Percentiles rank a stretch among this genome's conserved stretches.
phyloP scores from a whole-genome alignment of 2,113 vertebrate genomes.

The Hypanus sabinus region DNA sequence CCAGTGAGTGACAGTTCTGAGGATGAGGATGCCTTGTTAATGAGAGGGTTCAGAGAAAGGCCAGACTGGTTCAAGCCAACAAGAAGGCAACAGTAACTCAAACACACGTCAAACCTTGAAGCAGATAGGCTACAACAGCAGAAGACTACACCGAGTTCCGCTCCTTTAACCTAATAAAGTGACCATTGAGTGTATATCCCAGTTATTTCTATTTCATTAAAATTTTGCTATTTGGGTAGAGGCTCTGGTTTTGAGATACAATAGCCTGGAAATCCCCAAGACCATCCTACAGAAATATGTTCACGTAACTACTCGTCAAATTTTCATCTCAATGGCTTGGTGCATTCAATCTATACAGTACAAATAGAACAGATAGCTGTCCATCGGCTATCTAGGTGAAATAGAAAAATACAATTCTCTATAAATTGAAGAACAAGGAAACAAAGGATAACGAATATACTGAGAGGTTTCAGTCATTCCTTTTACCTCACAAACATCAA shows the following conservation, averaged over 20 bases:
- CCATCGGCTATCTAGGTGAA: neutral
- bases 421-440: neutral
- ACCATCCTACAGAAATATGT: neutral
- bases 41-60: too few species aligned
- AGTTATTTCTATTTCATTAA: too few species aligned
- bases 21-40: too few species aligned
- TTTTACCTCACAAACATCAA: constrained; percentile 43
- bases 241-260: neutral
- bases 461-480: neutral
- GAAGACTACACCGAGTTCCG: too few species aligned
- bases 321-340: neutral
- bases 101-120: too few species aligned
- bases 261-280: neutral
- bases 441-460: neutral
- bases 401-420: neutral
- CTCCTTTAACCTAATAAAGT: too few species aligned
- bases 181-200: too few species aligned
- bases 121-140: too few species aligned
- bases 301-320: neutral
- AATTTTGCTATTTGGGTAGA: neutral
- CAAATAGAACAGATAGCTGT: neutral
- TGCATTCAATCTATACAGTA: neutral
- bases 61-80: too few species aligned
- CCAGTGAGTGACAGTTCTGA: too few species aligned
- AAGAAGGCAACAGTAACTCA: too few species aligned